A percentile compares a stretch with the other conserved stretches of the same genome.
Evolutionary conservation across 2,113 vertebrate species (phyloP).

Genomic region (Menidia beryllina): DNA sequence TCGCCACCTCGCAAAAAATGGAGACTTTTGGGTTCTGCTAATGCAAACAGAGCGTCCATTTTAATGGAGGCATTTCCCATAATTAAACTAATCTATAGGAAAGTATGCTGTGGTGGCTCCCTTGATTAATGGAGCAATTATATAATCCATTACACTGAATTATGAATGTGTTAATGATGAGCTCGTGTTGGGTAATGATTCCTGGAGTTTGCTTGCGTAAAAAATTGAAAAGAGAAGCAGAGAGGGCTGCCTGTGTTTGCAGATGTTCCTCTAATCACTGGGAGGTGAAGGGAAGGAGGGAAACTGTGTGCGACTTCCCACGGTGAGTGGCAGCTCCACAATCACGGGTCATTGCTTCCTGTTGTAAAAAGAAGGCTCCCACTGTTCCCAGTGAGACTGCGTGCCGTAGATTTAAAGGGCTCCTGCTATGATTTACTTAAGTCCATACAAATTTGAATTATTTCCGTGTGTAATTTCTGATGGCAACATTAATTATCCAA

Average conservation of each 20-base stretch:
- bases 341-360: conserved; percentile 51
- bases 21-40: conserved; percentile 35
- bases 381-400: conserved; percentile 35
- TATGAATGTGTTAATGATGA: conserved; percentile 79
- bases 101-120: conserved; percentile 61
- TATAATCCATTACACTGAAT: conserved; percentile 80
- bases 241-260: conserved; percentile 53
- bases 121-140: conserved; percentile 76
- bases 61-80: conserved; percentile 67
- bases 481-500: conserved; percentile 41
- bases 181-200: conserved; percentile 74
- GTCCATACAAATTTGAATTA: conserved; percentile 31
- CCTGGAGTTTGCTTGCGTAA: conserved; percentile 71
- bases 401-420: conserved; percentile 37
- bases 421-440: conserved; percentile 49
- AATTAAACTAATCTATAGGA: conserved; percentile 73
- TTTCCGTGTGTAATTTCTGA: conserved; percentile 35
- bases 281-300: conserved; percentile 42
- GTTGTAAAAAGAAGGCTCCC: conserved; percentile 40
- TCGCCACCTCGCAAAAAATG: conserved; percentile 30
- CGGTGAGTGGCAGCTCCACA: conserved; percentile 31
- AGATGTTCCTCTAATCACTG: conserved; percentile 66
- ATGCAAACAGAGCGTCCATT: conserved; percentile 67
- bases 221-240: conserved; percentile 55
- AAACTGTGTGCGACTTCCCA: conserved; percentile 29